Evolutionary conservation across 2,797 vertebrate species (phyloP).

Genomic region (Megalops cyprinoides): DNA sequence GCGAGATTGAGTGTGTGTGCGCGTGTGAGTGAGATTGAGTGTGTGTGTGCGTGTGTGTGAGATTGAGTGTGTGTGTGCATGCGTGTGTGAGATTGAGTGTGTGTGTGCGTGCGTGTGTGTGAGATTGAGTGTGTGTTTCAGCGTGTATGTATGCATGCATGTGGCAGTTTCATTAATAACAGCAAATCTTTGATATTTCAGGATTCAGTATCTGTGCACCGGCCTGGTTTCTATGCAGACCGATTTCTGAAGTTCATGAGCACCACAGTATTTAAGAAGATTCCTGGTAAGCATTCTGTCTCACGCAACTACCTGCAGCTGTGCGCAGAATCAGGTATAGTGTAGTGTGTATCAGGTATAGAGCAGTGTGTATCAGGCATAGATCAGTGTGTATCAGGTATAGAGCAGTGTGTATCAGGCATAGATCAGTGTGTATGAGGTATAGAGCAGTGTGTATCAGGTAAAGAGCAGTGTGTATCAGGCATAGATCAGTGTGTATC

Average conservation of each 20-base stretch:
- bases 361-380: no score
- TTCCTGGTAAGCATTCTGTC: constrained; percentile 49
- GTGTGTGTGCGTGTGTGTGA: neutral
- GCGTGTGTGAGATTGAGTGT: constrained; percentile 27
- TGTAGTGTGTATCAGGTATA: no score
- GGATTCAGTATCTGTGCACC: constrained; percentile 95
- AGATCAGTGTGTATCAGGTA: no score
- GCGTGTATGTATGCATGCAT: neutral
- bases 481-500: no score
- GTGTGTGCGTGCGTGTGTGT: neutral
- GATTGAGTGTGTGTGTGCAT: neutral
- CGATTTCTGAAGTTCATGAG: constrained; percentile 99
- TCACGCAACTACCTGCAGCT: neutral
- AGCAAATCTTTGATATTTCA: constrained; percentile 53
- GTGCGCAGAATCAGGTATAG: neutral
- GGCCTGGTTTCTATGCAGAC: constrained; percentile 94
- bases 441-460: no score
- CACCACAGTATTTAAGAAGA: constrained; percentile 92
- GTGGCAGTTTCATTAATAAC: neutral
- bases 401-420: no score
- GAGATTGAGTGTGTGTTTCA: neutral
- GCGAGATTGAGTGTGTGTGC: constrained; percentile 18
- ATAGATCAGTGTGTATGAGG: no score
- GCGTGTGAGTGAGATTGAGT: neutral
- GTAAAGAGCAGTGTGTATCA: no score